phyloP scores from a whole-genome alignment of 2,113 vertebrate genomes.

The Verasper variegatus region DNA sequence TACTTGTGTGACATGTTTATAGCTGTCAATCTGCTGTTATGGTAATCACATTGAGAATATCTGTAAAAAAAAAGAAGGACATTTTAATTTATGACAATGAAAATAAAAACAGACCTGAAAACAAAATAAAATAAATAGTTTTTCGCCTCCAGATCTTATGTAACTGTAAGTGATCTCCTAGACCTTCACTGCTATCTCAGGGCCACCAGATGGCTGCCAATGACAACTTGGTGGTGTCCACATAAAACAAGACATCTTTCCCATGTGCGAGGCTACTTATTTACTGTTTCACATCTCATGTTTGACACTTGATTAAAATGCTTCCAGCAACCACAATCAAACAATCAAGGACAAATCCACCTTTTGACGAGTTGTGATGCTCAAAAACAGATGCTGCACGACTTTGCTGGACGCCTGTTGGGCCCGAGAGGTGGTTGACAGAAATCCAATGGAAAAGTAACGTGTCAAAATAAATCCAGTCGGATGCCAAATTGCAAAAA shows the following conservation, averaged over 20 bases:
- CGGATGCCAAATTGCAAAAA: conserved; percentile 56
- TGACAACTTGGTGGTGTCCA: conserved; percentile 29
- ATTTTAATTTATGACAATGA: conserved; percentile 32
- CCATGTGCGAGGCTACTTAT: conserved; percentile 33
- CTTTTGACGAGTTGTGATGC: conserved; percentile 14
- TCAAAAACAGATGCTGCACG: conserved; percentile 60
- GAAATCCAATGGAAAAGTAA: conserved; percentile 58
- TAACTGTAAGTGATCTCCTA: conserved; percentile 31
- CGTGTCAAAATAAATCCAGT: conserved; percentile 59
- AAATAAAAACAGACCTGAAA: conserved; percentile 50
- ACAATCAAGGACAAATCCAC: conserved; percentile 39
- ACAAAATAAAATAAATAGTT: conserved; percentile 36
- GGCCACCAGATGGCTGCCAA: conserved; percentile 28
- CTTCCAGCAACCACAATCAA: conserved; percentile 3
- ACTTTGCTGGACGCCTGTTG: conserved; percentile 36
- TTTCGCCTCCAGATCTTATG: conserved; percentile 14
- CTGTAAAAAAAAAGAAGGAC: conserved; percentile 29
- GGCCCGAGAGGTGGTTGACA: conserved; percentile 41
- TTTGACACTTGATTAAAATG: conserved; percentile 35
- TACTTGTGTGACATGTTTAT: conserved; percentile 47
- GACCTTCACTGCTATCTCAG: conserved; percentile 41
- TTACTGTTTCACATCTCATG: conserved; percentile 32
- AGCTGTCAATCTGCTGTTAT: conserved; percentile 49
- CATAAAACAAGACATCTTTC: conserved; percentile 38
- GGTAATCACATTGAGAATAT: conserved; percentile 42